Evolutionary conservation across 2,888 invertebrate genomes (phyloP), one percentile per base, ranked within the genome.

Genomic region (Saturnia pavonia): DNA sequence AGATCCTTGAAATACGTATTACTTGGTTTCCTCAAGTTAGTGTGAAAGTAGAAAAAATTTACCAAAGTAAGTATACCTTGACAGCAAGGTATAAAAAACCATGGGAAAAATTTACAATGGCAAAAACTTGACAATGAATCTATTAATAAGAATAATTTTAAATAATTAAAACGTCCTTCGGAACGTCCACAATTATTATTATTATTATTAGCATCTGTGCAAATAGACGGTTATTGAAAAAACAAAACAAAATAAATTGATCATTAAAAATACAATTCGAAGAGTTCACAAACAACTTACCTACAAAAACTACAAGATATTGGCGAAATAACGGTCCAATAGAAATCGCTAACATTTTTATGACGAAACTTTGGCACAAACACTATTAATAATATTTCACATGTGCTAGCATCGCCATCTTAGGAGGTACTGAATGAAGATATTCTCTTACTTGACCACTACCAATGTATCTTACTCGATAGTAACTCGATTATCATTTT

Each of bases 251-350:
- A 40, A 27, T 12, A 42, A 12, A 57, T 43, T 14, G 12, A 22
- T 34, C 16, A 60, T 2, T 45, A 34, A 19, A 45, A 48, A 19
- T 65, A 19, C n/a, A 69, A 22, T 19, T 40, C 14, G 16, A 34
- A 45, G n/a, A 16, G 16, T 60, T 45, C 8, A 34, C 25, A 19
- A 19, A 42, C 25, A 45, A 75, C 74, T 71, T 75, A 85, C 85
- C 83, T 51, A 75, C 73, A 68, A 84, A 77, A 43, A 85, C 83
- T 19, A 81, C 74, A 7, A 75, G 73, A 75, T 84, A 85, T 67
- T 85, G 85, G 60, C 84, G 74, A n/a, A 85, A 42, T 19, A 81
- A 68, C 12, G 81, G 78, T 48, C 69, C 71, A 34, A 68, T 63
- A 60, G 22, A 45, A 25, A 68, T 48, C 6, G 16, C 77, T 54